phyloP scores from a whole-genome alignment of 23 tunicate genomes.

The Ciona savignyi region DNA sequence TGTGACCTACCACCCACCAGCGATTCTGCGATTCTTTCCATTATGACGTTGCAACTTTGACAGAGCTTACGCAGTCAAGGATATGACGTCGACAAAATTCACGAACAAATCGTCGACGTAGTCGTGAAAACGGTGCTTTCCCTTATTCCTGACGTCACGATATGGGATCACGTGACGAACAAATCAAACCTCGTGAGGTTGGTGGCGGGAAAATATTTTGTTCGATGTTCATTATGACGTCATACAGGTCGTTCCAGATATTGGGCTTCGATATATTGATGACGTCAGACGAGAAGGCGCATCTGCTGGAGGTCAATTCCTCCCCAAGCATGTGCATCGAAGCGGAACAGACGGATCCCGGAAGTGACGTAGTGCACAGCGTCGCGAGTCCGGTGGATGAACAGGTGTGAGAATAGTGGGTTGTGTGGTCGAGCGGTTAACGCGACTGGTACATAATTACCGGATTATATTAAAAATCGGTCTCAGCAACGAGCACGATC shows the following conservation, averaged over 20 bases:
- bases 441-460: too few species aligned
- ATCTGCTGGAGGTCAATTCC: slow-evolving; percentile 82
- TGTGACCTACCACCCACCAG: too few species aligned
- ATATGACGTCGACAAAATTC: slow-evolving; percentile 61
- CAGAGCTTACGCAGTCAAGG: slow-evolving; percentile 62
- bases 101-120: slow-evolving; percentile 51
- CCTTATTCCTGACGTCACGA: slow-evolving; percentile 72
- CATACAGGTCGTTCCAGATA: slow-evolving; percentile 73
- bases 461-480: too few species aligned
- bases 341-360: slow-evolving; percentile 57
- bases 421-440: too few species aligned
- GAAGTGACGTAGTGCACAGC: slow-evolving; percentile 56
- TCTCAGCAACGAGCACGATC: too few species aligned
- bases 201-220: neutral
- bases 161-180: slow-evolving; percentile 78
- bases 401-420: slow-evolving; percentile 39
- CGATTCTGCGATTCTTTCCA: too few species aligned
- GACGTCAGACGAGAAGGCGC: slow-evolving; percentile 64
- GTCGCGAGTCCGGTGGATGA: slow-evolving; percentile 81
- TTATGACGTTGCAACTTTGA: neutral
- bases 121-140: slow-evolving; percentile 62
- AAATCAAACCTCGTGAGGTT: slow-evolving; percentile 40
- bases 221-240: neutral
- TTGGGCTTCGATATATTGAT: slow-evolving; percentile 88
- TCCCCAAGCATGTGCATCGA: slow-evolving; percentile 81